Evolutionary conservation across 2,797 vertebrate genomes (phyloP).

Genomic region (Phataginus tetradactyla): DNA sequence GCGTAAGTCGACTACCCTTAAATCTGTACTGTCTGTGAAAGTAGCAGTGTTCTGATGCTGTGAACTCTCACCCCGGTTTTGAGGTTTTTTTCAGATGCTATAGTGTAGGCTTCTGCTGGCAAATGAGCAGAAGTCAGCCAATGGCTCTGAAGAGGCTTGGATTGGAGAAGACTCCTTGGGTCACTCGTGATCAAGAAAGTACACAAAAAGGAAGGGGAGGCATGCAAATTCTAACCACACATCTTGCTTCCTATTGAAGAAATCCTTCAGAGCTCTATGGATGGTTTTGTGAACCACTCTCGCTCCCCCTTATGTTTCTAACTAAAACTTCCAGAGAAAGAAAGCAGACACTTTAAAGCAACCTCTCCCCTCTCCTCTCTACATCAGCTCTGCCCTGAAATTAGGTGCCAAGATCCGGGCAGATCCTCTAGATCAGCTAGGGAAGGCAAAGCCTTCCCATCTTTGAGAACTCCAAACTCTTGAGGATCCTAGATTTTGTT

Average conservation of each 20-base stretch:
- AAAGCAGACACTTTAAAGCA: not conserved
- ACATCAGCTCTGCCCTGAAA: conserved; percentile 18
- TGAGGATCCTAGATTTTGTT: not conserved
- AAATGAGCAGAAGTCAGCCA: not conserved
- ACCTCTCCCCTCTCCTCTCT: not conserved
- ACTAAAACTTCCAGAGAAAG: conserved; percentile 63
- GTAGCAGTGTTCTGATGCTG: not conserved
- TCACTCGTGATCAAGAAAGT: not conserved
- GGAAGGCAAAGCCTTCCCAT: not conserved
- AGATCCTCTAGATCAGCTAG: not conserved
- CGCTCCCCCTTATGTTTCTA: conserved; percentile 42
- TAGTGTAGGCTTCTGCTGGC: not conserved
- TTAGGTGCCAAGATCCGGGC: not conserved
- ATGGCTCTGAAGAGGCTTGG: not conserved
- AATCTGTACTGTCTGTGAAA: not conserved
- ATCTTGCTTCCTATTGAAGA: not conserved
- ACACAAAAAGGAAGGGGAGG: not conserved
- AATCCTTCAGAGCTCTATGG: not conserved
- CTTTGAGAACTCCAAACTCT: not conserved
- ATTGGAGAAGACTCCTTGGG: not conserved
- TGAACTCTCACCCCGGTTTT: not conserved
- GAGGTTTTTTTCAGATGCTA: conserved; percentile 5
- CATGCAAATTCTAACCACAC: not conserved
- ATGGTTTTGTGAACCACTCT: not conserved
- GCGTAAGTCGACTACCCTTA: not conserved